phyloP scores from a whole-genome alignment of 1,140 invertebrate genomes.

The Habropoda laboriosa region DNA sequence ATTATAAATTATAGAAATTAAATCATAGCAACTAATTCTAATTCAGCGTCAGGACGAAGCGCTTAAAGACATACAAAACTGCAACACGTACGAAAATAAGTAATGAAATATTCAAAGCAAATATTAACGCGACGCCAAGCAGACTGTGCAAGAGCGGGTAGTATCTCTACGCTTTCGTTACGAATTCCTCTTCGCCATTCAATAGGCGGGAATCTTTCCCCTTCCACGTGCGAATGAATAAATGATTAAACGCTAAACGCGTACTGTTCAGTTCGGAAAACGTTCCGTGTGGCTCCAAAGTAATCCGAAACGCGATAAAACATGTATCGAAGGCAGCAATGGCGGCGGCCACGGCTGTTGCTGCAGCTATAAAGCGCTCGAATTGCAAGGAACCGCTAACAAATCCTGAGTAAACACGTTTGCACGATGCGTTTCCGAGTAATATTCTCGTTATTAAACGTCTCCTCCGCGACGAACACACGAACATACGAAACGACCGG shows the following conservation, averaged over 20 bases:
- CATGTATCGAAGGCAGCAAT: conserved; percentile 21
- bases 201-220: neutral
- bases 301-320: conserved; percentile 40
- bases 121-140: neutral
- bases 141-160: no score
- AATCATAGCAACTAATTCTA: neutral
- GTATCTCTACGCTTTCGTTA: conserved; percentile 4
- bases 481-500: no score
- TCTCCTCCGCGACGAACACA: neutral
- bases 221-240: neutral
- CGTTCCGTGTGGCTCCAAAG: conserved; percentile 5
- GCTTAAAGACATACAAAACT: neutral
- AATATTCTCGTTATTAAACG: conserved; percentile 45
- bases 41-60: neutral
- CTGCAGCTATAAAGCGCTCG: conserved; percentile 9
- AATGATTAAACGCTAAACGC: conserved; percentile 16
- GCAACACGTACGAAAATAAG: neutral
- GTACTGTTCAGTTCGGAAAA: conserved; percentile 1
- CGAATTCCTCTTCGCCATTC: conserved; percentile 26
- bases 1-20: neutral
- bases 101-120: conserved; percentile 7
- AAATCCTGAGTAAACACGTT: conserved; percentile 42
- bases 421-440: conserved; percentile 26
- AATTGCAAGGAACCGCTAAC: conserved; percentile 42
- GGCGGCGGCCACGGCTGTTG: neutral